phyloP scores from a whole-genome alignment of 2,888 invertebrate species.

The Melipona beecheii region DNA sequence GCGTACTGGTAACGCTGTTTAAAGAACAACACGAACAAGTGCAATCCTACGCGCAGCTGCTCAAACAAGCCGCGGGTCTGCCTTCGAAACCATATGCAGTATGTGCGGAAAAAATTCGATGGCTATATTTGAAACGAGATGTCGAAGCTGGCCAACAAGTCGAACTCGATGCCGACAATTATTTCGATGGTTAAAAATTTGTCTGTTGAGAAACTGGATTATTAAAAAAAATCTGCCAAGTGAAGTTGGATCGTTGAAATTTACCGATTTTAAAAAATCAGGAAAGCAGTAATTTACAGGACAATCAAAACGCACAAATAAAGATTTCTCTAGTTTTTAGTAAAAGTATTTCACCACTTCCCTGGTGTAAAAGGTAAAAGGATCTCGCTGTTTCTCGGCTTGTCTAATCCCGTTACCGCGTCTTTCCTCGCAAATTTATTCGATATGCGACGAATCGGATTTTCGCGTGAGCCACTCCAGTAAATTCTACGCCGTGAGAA shows the following conservation, averaged over 20 bases:
- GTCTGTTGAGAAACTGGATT: not conserved
- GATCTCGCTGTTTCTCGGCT: no score
- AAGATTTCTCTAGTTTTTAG: no score
- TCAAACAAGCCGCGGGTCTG: constrained; percentile 62
- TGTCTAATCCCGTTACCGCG: not conserved
- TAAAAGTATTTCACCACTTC: no score
- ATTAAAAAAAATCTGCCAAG: accelerated
- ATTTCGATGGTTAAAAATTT: not conserved
- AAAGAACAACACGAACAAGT: constrained; percentile 62
- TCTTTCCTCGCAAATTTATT: not conserved
- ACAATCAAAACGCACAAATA: no score
- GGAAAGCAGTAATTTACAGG: no score
- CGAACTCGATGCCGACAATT: not conserved
- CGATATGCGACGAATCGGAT: not conserved
- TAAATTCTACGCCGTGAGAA: not conserved
- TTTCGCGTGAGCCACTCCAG: not conserved
- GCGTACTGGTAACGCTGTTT: constrained; percentile 6
- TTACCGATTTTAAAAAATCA: no score
- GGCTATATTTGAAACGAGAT: not conserved
- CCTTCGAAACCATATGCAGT: constrained; percentile 28
- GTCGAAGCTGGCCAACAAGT: not conserved
- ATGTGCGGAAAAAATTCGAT: not conserved
- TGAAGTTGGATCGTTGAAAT: not conserved
- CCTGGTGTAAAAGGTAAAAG: no score
- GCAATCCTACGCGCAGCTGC: constrained; percentile 63